A percentile compares a stretch with the other conserved stretches of the same genome.
Evolutionary conservation across 2,888 invertebrate genomes (phyloP).

Genomic region (Ischnus inquisitorius): DNA sequence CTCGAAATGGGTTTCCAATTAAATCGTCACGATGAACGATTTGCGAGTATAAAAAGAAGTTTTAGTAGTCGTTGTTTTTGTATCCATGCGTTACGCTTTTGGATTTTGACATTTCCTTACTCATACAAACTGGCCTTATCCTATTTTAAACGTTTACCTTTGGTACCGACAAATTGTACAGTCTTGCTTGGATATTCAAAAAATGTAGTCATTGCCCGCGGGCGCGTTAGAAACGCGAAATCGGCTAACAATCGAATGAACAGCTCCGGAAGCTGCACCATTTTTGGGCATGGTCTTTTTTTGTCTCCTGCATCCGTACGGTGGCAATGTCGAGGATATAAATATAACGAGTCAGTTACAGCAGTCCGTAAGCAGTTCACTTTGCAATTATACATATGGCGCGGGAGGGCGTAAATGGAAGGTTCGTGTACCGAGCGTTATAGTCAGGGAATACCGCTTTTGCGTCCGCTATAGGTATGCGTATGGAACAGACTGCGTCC

Average conservation of each 20-base stretch:
- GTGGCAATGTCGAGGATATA: background rate
- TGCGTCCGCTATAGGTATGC: background rate
- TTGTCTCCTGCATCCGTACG: background rate
- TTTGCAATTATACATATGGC: slow-evolving; percentile 56
- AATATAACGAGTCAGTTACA: slow-evolving; percentile 24
- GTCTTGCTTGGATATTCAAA: no score
- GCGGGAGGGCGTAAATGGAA: slow-evolving; percentile 52
- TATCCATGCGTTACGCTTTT: no score
- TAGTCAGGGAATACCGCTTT: slow-evolving; percentile 35
- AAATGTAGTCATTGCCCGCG: no score
- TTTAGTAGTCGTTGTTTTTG: no score
- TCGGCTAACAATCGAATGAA: background rate
- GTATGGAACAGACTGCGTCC: slow-evolving; percentile 41
- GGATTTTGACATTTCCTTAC: no score
- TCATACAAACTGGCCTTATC: no score
- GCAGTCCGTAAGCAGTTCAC: slow-evolving; percentile 37
- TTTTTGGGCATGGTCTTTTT: background rate
- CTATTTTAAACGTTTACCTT: no score
- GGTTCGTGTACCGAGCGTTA: slow-evolving; percentile 50
- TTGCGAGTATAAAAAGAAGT: no score
- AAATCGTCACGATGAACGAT: no score
- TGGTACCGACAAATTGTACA: no score
- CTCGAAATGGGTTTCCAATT: no score
- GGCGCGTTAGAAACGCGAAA: no score
- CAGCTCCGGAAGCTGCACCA: background rate